These are phyloP conservation scores for Platysternon megacephalum DNA, from an alignment of 2,113 vertebrate genomes.

Conservation along the genomic window DNA sequence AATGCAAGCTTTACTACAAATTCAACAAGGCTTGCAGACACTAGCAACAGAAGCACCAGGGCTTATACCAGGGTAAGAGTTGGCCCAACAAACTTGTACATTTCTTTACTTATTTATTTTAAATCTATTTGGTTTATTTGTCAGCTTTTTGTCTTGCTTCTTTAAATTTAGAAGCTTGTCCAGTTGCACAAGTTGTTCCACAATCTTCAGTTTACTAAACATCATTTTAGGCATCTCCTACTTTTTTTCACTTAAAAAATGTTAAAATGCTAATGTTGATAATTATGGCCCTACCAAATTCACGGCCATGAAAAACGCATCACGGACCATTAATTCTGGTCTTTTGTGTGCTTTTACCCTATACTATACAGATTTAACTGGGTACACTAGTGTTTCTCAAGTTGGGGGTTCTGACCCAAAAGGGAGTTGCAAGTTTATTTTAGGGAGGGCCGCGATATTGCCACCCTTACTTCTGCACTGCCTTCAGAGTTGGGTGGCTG, in stretches of 20 bases:
- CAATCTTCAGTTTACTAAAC: neutral
- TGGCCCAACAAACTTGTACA: neutral
- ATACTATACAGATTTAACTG: too few species aligned
- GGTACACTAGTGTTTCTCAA: too few species aligned
- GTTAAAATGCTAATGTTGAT: neutral
- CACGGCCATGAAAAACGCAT: too few species aligned
- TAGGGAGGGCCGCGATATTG: fast-evolving
- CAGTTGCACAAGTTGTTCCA: fast-evolving
- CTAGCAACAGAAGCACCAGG: slow-evolving; percentile 88
- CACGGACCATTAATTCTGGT: too few species aligned
- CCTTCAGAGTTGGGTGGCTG: too few species aligned
- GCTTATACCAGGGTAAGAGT: slow-evolving; percentile 86
- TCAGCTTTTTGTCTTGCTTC: neutral
- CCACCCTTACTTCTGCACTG: too few species aligned
- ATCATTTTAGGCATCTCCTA: neutral
- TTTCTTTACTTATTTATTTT: neutral
- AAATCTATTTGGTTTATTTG: neutral
- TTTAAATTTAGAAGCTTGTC: neutral
- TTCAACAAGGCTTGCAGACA: slow-evolving; percentile 92
- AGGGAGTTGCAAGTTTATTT: too few species aligned
- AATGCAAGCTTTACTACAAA: slow-evolving; percentile 91
- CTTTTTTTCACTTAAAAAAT: fast-evolving
- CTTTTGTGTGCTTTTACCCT: too few species aligned
- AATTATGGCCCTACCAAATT: too few species aligned
- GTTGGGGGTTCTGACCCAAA: too few species aligned